Evolutionary conservation across 1,140 invertebrate genomes (phyloP).

Genomic region (Drosophila chauvacae): DNA sequence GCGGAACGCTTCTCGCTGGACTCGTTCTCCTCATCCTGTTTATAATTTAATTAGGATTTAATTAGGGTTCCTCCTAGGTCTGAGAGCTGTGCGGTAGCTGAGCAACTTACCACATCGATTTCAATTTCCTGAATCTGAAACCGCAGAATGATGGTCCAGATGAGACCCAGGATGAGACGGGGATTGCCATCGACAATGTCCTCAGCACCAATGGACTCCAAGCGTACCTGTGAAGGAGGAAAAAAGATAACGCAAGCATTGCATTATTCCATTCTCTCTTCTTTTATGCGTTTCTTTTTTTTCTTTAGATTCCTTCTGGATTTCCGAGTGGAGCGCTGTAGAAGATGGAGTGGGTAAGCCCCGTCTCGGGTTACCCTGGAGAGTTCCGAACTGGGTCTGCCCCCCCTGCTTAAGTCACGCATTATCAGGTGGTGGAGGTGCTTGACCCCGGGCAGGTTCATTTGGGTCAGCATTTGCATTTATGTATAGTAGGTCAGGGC

Average conservation of each 20-base stretch:
- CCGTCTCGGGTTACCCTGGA: constrained; percentile 62
- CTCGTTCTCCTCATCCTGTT: constrained; percentile 97
- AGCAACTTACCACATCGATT: constrained; percentile 95
- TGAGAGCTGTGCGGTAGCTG: neutral
- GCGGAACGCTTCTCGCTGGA: constrained; percentile 99
- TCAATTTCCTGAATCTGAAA: constrained; percentile 99
- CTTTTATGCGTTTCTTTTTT: neutral
- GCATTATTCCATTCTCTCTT: constrained; percentile 46
- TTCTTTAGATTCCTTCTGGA: no score
- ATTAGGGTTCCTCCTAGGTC: neutral
- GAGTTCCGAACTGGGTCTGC: constrained; percentile 45
- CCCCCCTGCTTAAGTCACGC: constrained; percentile 61
- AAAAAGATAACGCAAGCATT: constrained; percentile 14
- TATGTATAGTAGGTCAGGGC: constrained; percentile 74
- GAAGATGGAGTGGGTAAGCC: constrained; percentile 48
- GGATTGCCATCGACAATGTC: constrained; percentile 99
- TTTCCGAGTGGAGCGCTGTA: constrained; percentile 29
- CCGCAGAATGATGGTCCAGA: constrained; percentile 99
- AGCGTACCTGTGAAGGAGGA: constrained; percentile 52
- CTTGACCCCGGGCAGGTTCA: constrained; percentile 55
- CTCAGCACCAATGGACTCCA: constrained; percentile 98
- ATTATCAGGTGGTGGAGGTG: constrained; percentile 79
- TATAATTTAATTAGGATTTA: neutral
- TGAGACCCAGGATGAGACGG: constrained; percentile 97
- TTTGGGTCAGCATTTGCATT: constrained; percentile 53